These are phyloP conservation scores for Danionella cerebrum DNA, from an alignment of 2,113 vertebrate species.

Conservation along the genomic window DNA sequence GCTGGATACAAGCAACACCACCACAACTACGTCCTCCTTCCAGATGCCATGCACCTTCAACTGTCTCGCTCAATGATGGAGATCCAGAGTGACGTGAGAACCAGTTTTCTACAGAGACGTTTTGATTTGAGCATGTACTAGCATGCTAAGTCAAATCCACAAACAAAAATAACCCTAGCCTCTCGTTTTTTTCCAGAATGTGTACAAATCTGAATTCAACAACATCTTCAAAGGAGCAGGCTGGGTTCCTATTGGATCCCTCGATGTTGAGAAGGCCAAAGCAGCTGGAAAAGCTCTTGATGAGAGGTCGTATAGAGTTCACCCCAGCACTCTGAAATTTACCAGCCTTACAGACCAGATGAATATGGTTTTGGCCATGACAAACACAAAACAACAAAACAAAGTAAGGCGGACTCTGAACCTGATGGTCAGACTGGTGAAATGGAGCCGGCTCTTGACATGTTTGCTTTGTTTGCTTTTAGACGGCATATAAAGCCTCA, in stretches of 20 bases:
- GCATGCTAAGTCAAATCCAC: too few species aligned
- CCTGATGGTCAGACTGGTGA: too few species aligned
- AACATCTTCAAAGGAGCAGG: constrained; percentile 71
- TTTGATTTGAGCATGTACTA: neutral
- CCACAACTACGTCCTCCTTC: constrained; percentile 75
- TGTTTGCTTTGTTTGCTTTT: constrained; percentile 19
- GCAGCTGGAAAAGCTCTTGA: constrained; percentile 66
- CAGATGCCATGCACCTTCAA: constrained; percentile 76
- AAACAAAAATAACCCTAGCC: too few species aligned
- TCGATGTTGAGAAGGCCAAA: constrained; percentile 78
- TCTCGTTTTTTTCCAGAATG: constrained; percentile 56
- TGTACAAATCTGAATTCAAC: constrained; percentile 82
- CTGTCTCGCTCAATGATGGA: constrained; percentile 76
- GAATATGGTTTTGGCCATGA: constrained; percentile 77
- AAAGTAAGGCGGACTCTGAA: too few species aligned
- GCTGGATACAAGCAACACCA: constrained; percentile 75
- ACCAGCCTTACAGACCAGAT: constrained; percentile 84
- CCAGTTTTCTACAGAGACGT: neutral
- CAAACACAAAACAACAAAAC: constrained; percentile 78
- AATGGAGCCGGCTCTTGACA: neutral
- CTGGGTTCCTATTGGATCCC: constrained; percentile 81
- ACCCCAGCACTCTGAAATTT: constrained; percentile 77
- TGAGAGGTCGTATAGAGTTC: constrained; percentile 66
- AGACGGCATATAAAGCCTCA: constrained; percentile 83
- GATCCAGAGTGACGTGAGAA: constrained; percentile 87